A percentile compares a stretch with the other conserved stretches of the same genome.
These are phyloP conservation scores for Hepsetus odoe DNA, from an alignment of 2,113 vertebrate species.

Conservation along the genomic window DNA sequence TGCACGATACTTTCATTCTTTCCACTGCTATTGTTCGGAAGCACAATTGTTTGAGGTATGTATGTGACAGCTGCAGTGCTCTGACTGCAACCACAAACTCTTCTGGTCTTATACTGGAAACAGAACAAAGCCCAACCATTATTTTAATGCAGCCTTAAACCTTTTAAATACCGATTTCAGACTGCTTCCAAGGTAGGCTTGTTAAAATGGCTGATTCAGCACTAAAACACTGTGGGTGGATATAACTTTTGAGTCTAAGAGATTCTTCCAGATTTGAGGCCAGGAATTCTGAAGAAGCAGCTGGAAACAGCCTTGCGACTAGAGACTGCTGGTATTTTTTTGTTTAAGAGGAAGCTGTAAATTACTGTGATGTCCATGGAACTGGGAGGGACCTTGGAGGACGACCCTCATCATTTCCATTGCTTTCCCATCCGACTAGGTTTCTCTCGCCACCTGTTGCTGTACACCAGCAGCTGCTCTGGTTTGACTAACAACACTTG, in stretches of 20 bases:
- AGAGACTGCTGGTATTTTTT: constrained; percentile 25
- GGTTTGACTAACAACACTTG: constrained; percentile 6
- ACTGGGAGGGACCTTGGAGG: background rate
- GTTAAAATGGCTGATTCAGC: background rate
- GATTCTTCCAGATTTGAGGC: background rate
- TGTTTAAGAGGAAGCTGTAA: constrained; percentile 44
- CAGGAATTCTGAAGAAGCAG: background rate
- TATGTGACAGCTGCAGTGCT: constrained; percentile 39
- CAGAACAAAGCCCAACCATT: background rate
- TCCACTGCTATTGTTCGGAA: constrained; percentile 25
- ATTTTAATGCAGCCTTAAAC: background rate
- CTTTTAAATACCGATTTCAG: no score
- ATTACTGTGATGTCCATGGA: constrained; percentile 32
- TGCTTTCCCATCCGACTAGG: background rate
- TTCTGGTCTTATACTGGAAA: background rate
- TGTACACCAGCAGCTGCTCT: constrained; percentile 27
- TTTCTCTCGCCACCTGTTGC: constrained; percentile 26
- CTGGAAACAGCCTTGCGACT: background rate
- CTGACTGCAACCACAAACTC: constrained; percentile 9
- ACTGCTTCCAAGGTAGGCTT: background rate
- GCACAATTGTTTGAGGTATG: constrained; percentile 17
- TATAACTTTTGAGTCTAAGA: background rate
- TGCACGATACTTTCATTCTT: background rate
- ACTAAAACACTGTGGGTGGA: background rate
- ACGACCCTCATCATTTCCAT: constrained; percentile 12